Percentiles rank a stretch among this genome's conserved stretches.
phyloP scores from a whole-genome alignment of 2,113 vertebrate species.

The Oryzias javanicus region DNA sequence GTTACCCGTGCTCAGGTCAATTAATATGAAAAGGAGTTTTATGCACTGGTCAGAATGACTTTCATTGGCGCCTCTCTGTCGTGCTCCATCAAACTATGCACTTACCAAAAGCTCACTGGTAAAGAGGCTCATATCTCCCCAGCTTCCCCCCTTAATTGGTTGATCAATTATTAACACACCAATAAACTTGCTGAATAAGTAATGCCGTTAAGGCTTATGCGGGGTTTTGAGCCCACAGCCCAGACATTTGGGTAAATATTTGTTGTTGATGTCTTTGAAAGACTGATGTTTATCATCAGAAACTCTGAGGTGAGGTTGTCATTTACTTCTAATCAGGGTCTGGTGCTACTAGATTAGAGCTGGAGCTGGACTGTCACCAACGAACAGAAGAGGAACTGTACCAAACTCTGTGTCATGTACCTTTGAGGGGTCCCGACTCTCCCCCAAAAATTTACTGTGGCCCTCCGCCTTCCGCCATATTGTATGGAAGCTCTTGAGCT shows the following conservation, averaged over 20 bases:
- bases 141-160: slow-evolving; percentile 71
- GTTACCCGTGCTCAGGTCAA: slow-evolving; percentile 11
- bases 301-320: slow-evolving; percentile 16
- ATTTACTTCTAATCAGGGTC: slow-evolving; percentile 36
- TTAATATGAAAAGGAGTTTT: slow-evolving; percentile 46
- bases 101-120: slow-evolving; percentile 77
- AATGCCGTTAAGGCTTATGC: slow-evolving; percentile 68
- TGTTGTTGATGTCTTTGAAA: slow-evolving; percentile 57
- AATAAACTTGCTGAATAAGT: slow-evolving; percentile 77
- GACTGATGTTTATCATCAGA: slow-evolving; percentile 42
- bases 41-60: slow-evolving; percentile 57
- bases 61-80: slow-evolving; percentile 67
- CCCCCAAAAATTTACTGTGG: too few relatives aligned
- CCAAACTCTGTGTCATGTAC: not conserved
- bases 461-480: too few relatives aligned
- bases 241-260: slow-evolving; percentile 71
- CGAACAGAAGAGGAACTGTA: slow-evolving; percentile 7
- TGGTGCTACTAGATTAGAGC: slow-evolving; percentile 29
- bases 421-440: not conserved
- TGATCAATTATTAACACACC: slow-evolving; percentile 77
- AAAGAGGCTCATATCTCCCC: slow-evolving; percentile 69
- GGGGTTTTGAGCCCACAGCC: slow-evolving; percentile 61
- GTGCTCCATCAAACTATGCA: slow-evolving; percentile 71
- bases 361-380: slow-evolving; percentile 12
- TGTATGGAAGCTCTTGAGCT: too few relatives aligned